Conservation (phyloP, 92 coral and sea anemone genomes). For the Palythoa caribaeorum region DNA sequence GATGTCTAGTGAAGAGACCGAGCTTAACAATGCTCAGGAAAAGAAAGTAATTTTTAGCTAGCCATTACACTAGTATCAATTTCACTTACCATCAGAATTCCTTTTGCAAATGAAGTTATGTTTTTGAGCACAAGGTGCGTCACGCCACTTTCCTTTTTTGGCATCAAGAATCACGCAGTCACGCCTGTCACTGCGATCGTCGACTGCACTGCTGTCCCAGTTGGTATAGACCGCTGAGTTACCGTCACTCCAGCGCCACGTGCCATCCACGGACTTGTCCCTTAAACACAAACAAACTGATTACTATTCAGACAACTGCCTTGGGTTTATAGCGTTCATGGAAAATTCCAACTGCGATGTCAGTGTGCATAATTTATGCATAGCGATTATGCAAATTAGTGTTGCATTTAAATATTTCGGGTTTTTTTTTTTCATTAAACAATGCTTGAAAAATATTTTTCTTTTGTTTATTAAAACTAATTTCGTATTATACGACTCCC, state of each 20-base stretch:
- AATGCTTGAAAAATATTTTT: too few relatives aligned
- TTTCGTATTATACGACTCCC: too few relatives aligned
- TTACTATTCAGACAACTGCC: not conserved
- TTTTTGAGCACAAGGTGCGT: constrained; percentile 85
- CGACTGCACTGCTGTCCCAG: constrained; percentile 96
- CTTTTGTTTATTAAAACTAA: too few relatives aligned
- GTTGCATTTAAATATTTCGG: too few relatives aligned
- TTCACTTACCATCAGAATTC: constrained; percentile 77
- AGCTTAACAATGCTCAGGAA: not conserved
- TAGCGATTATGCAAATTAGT: too few relatives aligned
- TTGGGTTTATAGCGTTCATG: too few relatives aligned
- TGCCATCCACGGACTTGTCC: constrained; percentile 94
- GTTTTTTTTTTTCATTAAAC: too few relatives aligned
- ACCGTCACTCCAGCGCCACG: constrained; percentile 99
- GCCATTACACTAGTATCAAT: not conserved
- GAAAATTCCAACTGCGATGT: too few relatives aligned
- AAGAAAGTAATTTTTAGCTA: not conserved
- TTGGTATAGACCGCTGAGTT: constrained; percentile 89
- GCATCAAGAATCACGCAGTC: constrained; percentile 96
- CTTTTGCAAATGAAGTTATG: constrained; percentile 93
- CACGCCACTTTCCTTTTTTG: constrained; percentile 98
- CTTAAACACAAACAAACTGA: constrained; percentile 36
- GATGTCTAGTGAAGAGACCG: too few relatives aligned
- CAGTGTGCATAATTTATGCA: too few relatives aligned
- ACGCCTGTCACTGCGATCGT: constrained; percentile 81